These are phyloP conservation scores for Mantis religiosa DNA, from an alignment of 2,888 invertebrate genomes.

Conservation along the genomic window DNA sequence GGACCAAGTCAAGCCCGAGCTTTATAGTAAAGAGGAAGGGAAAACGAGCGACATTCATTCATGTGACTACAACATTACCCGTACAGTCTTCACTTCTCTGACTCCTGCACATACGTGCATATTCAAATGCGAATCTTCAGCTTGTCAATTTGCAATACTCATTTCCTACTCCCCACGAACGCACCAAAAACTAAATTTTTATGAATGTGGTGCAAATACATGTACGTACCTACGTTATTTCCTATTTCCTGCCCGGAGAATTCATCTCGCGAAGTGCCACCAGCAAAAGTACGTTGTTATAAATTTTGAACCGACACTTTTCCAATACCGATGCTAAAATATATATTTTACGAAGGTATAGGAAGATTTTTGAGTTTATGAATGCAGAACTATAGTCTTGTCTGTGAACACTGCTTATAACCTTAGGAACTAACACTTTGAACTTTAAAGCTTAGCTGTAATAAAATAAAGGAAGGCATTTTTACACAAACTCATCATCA, in stretches of 20 bases:
- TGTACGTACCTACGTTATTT: background rate
- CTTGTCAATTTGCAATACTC: background rate
- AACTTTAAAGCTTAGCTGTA: too few relatives aligned
- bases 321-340: background rate
- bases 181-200: background rate
- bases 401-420: too few relatives aligned
- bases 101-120: background rate
- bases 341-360: background rate
- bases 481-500: too few relatives aligned
- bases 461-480: too few relatives aligned
- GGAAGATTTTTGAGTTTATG: too few relatives aligned
- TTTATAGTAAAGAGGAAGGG: background rate
- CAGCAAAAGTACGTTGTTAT: background rate
- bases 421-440: too few relatives aligned
- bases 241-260: background rate
- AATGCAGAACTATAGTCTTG: too few relatives aligned
- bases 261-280: background rate
- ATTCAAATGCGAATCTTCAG: background rate
- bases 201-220: background rate
- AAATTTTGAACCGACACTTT: background rate
- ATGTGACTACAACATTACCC: background rate
- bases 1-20: background rate
- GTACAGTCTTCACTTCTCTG: background rate
- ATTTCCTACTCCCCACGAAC: background rate
- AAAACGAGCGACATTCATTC: background rate